These are phyloP conservation scores for Conger conger DNA, from an alignment of 2,113 vertebrate genomes.

Conservation along the genomic window DNA sequence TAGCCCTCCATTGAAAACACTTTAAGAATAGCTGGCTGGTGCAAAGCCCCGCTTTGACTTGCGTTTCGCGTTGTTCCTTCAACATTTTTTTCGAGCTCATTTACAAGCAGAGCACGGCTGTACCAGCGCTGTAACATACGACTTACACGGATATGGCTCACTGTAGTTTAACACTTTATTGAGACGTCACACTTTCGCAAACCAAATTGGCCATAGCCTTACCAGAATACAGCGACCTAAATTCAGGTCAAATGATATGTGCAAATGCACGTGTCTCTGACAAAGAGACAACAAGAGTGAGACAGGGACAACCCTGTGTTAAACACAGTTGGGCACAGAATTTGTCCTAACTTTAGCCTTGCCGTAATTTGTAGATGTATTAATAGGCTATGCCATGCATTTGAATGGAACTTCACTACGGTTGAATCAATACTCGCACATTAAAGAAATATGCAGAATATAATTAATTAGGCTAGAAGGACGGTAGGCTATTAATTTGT, in stretches of 20 bases:
- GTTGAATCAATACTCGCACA: not conserved
- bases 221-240: not conserved
- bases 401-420: not conserved
- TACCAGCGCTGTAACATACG: not conserved
- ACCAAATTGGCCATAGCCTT: not conserved
- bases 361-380: not conserved
- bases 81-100: not conserved
- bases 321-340: not conserved
- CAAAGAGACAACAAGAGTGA: not conserved
- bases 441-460: not conserved
- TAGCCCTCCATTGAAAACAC: not conserved
- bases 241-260: not conserved
- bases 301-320: not conserved
- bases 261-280: not conserved
- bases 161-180: not conserved
- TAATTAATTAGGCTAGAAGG: too few species aligned
- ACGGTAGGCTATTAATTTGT: not conserved
- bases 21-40: not conserved
- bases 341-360: not conserved
- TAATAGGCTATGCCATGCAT: not conserved
- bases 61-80: not conserved
- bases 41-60: not conserved
- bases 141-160: not conserved
- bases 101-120: not conserved
- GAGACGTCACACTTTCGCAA: not conserved